Evolutionary conservation across 2,888 invertebrate species (phyloP).

Genomic region (Blera fallax): DNA sequence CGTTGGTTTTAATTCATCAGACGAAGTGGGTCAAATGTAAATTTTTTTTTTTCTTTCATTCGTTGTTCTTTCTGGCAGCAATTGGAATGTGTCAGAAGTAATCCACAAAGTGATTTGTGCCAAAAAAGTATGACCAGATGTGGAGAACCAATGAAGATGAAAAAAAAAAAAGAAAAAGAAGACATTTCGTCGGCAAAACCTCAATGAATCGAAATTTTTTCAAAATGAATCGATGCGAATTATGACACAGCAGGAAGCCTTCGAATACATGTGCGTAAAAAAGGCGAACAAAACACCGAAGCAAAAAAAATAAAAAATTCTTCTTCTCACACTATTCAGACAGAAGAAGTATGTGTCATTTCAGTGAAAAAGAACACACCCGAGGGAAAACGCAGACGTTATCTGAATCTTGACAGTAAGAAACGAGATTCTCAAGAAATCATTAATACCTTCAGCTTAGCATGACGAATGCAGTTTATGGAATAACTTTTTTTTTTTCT

Average conservation of each 20-base stretch:
- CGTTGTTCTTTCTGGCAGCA: not conserved
- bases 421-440: slow-evolving; percentile 40
- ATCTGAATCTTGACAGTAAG: slow-evolving; percentile 6
- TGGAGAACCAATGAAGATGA: not conserved
- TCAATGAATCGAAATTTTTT: slow-evolving; percentile 46
- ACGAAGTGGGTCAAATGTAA: slow-evolving; percentile 50
- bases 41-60: not conserved
- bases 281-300: not conserved
- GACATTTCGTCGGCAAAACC: slow-evolving; percentile 4
- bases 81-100: slow-evolving; percentile 41
- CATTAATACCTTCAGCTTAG: slow-evolving; percentile 30
- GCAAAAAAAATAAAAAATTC: too few relatives aligned
- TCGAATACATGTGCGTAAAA: slow-evolving; percentile 6
- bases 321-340: not conserved
- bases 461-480: slow-evolving; percentile 54
- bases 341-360: slow-evolving; percentile 22
- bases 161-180: too few relatives aligned
- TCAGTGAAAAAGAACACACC: slow-evolving; percentile 1
- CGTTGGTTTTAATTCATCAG: not conserved
- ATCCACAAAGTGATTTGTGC: slow-evolving; percentile 41
- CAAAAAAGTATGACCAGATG: slow-evolving; percentile 44
- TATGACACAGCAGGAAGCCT: slow-evolving; percentile 59
- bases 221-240: slow-evolving; percentile 45
- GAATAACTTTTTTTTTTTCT: not conserved
- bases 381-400: slow-evolving; percentile 11